phyloP scores from a whole-genome alignment of 2,797 vertebrate genomes.

The Pelobates cultripes region DNA sequence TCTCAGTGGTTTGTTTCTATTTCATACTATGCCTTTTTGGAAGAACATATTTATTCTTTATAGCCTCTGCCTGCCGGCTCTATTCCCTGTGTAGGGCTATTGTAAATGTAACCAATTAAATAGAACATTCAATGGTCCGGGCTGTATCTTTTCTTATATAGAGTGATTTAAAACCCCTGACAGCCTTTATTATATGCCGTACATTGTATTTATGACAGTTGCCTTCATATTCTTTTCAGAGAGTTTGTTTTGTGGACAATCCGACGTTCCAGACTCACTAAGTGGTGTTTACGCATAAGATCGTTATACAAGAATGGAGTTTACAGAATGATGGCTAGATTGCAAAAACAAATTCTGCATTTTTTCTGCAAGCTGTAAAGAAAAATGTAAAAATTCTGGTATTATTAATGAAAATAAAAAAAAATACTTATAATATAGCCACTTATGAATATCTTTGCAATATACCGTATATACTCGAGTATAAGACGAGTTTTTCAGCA shows the following conservation, averaged over 20 bases:
- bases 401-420: too few species aligned
- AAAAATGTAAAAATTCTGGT: too few species aligned
- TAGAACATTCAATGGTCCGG: not conserved
- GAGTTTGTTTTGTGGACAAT: not conserved
- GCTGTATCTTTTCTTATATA: conserved; percentile 4
- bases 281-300: not conserved
- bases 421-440: too few species aligned
- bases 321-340: too few species aligned
- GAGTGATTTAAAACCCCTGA: not conserved
- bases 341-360: too few species aligned
- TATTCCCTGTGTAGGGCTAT: not conserved
- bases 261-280: not conserved
- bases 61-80: not conserved
- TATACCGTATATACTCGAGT: too few species aligned
- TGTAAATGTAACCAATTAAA: conserved; percentile 43
- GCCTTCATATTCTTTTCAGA: not conserved
- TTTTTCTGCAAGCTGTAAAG: too few species aligned
- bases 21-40: conserved; percentile 8
- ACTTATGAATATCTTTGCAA: too few species aligned
- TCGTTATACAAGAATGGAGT: too few species aligned
- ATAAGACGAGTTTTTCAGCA: too few species aligned
- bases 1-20: conserved; percentile 4
- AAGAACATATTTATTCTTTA: conserved; percentile 27
- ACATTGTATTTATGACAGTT: not conserved
- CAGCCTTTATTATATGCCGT: not conserved